These are phyloP conservation scores for Gymnocypris eckloni DNA, from an alignment of 2,797 vertebrate species.

Conservation along the genomic window DNA sequence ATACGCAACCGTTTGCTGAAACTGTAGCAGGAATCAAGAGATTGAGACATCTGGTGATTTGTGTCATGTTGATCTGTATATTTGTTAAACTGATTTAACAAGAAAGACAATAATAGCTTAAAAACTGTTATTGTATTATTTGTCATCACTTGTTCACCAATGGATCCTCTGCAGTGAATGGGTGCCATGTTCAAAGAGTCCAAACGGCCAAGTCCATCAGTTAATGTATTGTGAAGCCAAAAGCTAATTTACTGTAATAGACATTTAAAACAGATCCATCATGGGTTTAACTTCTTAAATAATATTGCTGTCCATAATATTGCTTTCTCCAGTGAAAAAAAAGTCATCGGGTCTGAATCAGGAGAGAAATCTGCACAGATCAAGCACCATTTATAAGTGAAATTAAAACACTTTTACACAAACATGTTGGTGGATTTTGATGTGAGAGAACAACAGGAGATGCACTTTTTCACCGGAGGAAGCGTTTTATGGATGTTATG, in stretches of 20 bases:
- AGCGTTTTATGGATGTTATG: no score
- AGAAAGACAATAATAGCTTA: background rate
- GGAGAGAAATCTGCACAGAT: background rate
- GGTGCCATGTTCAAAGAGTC: background rate
- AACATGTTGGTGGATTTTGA: background rate
- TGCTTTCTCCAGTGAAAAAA: background rate
- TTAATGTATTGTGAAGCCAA: background rate
- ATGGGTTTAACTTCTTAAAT: background rate
- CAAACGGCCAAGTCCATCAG: background rate
- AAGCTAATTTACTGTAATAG: background rate
- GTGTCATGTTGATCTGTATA: background rate
- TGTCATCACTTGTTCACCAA: background rate
- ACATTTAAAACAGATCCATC: background rate
- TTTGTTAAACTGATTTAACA: background rate
- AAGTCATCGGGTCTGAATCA: background rate
- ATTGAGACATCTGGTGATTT: background rate
- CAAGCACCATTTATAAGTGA: background rate
- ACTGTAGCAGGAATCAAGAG: background rate
- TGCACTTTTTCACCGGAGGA: no score
- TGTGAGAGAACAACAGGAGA: background rate
- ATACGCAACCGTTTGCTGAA: constrained; percentile 11
- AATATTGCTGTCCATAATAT: background rate
- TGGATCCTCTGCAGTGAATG: background rate
- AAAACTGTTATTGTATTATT: background rate
- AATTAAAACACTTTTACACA: background rate